A percentile compares a stretch with the other conserved stretches of the same genome.
These are phyloP conservation scores for Heteromormyrus szaboi DNA, from an alignment of 2,797 vertebrate genomes.

Conservation along the genomic window DNA sequence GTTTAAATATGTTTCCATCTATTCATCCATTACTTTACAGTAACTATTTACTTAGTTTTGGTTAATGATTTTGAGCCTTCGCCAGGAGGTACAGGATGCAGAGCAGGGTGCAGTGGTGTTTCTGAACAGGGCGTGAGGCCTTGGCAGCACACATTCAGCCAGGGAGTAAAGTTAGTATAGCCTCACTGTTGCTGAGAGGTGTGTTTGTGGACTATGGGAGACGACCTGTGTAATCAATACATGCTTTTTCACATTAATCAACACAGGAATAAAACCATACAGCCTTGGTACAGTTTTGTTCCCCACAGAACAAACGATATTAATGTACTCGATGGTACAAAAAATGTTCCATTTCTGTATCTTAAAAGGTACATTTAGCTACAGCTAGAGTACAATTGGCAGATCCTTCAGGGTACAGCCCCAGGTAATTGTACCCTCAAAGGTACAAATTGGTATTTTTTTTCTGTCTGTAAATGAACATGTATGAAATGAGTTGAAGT, in stretches of 20 bases:
- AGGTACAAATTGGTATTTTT: neutral
- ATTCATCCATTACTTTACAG: neutral
- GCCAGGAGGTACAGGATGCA: neutral
- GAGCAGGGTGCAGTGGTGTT: neutral
- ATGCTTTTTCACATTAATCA: neutral
- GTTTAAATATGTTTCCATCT: constrained; percentile 30
- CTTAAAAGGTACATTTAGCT: neutral
- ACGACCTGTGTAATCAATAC: neutral
- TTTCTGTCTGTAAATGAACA: neutral
- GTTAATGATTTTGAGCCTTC: neutral
- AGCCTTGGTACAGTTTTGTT: neutral
- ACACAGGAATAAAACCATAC: neutral
- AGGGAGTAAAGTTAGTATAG: neutral
- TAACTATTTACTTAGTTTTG: neutral
- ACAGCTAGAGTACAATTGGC: neutral
- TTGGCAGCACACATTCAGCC: neutral
- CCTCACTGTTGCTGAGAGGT: neutral
- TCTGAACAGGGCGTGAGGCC: neutral
- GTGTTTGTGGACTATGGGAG: neutral
- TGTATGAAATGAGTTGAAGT: neutral
- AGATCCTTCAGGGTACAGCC: neutral
- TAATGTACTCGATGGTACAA: neutral
- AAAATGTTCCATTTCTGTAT: neutral
- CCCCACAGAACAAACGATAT: neutral
- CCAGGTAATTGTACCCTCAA: neutral